Base-by-base conservation (phyloP, 1,140 invertebrate species). In the Drosophila insularis region DNA sequence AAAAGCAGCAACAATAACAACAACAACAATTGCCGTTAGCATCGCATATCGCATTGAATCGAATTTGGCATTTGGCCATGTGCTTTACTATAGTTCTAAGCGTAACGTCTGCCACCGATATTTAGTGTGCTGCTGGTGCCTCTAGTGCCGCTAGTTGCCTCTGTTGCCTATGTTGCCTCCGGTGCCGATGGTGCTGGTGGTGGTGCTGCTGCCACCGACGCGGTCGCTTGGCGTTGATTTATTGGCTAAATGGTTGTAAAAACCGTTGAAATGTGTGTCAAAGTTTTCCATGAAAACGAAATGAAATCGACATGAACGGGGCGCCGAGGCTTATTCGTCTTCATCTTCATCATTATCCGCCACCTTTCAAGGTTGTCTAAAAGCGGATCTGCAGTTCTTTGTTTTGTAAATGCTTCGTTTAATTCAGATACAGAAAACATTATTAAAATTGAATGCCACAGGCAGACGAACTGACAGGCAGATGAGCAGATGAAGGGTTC, bases 201-300 rank as follows among this genome's bases (percentile, higher is more conserved):
- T 17, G 5, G n/a, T 14, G 14, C 1, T 7, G 14, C 1, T 17
- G 14, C 43, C 43, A 46, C 43, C 43, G 43, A 46, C 43, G 7
- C 43, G 43, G 43, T 50, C 43, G 70, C 67, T 78, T 71, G 80
- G 77, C 69, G 84, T 79, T 89, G 84, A 89, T 89, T 89, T 89
- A 89, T 89, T 89, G 84, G 84, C 80, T 89, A 89, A 89, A 89
- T 56, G 84, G 67, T 89, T 89, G 84, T 89, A 89, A 89, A 89
- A 89, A 89, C 84, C 84, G 84, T 89, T 89, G 84, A 89, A 89
- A 89, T 89, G 84, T 89, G 80, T 89, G 84, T 89, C 84, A 89
- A 89, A 89, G 84, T 84, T 89, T 89, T 89, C 84, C 77, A 89
- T 80, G 77, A 89, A 89, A 89, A 89, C 78, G 77, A 89, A 89